Evolutionary conservation across 2,888 invertebrate genomes (phyloP), one percentile per base, ranked within the genome.

Genomic region (Camptogramma bilineatum): DNA sequence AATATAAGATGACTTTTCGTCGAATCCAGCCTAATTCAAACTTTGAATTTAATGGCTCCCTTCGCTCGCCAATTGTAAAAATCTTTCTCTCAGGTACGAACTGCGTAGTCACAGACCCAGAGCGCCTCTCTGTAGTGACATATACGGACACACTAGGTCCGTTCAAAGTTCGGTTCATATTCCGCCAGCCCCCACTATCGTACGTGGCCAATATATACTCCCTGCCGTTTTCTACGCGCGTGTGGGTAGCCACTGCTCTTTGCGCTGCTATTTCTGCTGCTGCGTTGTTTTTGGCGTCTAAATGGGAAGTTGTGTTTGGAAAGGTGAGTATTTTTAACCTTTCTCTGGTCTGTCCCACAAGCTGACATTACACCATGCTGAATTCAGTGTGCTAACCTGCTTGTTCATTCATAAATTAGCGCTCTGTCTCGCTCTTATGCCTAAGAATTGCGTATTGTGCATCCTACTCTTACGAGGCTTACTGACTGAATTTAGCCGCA

Each of bases 131-230:
- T 9, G 80, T 92, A 0, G 85, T 94, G 0, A 86, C 91, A 0
- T 94, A 88, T 76, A 86, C 94, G 0, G 92, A 94, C 48, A 81
- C 86, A 48, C 83, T 94, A 2, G 88, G 91, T 0, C 90, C 89
- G 0, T 91, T 93, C 21, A 79, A 74, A 2, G 79, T 85, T 0
- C 87, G 88, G 44, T 95, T 96, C 77, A 81, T 96, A 66, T 95
- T 96, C 81, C 94, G 95, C 0, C 94, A 95, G 73, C 96, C 96
- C 0, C 94, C 95, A 0, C 85, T 96, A 0, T 94, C 96, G 0
- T 94, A 94, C 66, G 94, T 95, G 0, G 86, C 93, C 47, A 96
- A 96, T 73, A 94, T 96, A 58, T 96, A 95, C 83, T 90, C 93
- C 1, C 83, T 96, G 52, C 95, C 96, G 0, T 96, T 96, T 79